Evolutionary conservation across 2,113 vertebrate species (phyloP), one percentile per base, ranked within the genome.

Genomic region (Neotoma lepida): DNA sequence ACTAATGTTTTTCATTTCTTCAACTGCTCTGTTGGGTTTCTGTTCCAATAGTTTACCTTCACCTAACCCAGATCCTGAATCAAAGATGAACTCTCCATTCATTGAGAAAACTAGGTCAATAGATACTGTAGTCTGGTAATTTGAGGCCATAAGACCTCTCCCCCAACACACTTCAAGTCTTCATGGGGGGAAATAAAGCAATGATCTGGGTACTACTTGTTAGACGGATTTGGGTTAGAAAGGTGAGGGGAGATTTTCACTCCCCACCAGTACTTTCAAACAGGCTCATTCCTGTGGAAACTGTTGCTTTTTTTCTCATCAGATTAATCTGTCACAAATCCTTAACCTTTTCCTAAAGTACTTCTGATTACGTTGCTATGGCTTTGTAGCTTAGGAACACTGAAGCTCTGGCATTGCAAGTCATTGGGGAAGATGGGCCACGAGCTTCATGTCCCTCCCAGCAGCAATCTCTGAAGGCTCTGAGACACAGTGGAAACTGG

Each of bases 261-360:
- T 85, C 28, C 26, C 28, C 28, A 33, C 28, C 4, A 18, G 58
- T 26, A 54, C 28, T 86, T 96, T 51, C n/a, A 95, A 82, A 87
- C 63, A 88, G 33, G 28, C 26, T 63, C 49, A 30, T 87, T 93
- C 30, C 9, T n/a, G 71, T 22, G 63, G 86, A 92, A 94, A 39
- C 54, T 74, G 56, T 8, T 12, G 6, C n/a, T 9, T 71, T 61
- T 78, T 68, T 80, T 91, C 85, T 56, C 74, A 64, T 18, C 56
- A 64, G 74, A 91, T 93, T 46, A 93, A 71, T 63, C 68, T 35
- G 63, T 56, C 66, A 44, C 58, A 56, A 84, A 74, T 70, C 87
- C 90, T 95, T 87, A 95, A 80, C 68, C 85, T 96, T 88, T 88
- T 73, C 56, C 91, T 86, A 20, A 94, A 77, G 77, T 63, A 49